Percentiles rank a stretch among this genome's conserved stretches.
Conservation (phyloP, 2,797 vertebrate species). For the Myiotriccus ornatus region DNA sequence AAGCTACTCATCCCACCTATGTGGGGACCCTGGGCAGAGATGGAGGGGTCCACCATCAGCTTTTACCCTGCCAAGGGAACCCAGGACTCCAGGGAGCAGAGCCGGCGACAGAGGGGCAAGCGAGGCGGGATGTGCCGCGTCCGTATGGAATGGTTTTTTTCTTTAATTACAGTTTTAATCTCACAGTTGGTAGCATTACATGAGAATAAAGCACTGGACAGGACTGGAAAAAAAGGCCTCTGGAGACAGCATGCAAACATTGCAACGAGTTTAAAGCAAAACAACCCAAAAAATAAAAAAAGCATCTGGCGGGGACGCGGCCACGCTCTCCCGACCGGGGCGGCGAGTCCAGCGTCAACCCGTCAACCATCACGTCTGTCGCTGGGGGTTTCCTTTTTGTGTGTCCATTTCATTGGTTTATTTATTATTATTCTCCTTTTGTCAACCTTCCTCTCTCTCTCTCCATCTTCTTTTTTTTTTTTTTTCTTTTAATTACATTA, state of each 20-base stretch:
- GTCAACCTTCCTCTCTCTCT: not conserved
- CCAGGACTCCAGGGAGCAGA: not conserved
- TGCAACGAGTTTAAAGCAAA: conserved; percentile 77
- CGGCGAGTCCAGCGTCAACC: not conserved
- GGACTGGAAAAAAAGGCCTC: conserved; percentile 76
- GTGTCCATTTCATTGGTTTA: conserved; percentile 20
- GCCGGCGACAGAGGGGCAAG: not conserved
- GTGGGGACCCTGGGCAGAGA: accelerated
- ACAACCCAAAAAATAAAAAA: conserved; percentile 67
- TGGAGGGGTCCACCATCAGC: accelerated
- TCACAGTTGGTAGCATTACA: conserved; percentile 81
- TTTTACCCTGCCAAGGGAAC: not conserved
- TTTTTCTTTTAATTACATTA: conserved; percentile 67
- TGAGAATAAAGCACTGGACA: conserved; percentile 81
- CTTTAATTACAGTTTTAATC: conserved; percentile 82
- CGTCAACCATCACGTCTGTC: conserved; percentile 48
- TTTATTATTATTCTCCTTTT: conserved; percentile 43
- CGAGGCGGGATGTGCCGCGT: not conserved
- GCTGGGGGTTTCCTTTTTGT: conserved; percentile 7
- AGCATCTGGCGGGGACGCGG: conserved; percentile 11
- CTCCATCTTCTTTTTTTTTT: not conserved
- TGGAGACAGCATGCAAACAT: conserved; percentile 83
- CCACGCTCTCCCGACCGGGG: not conserved
- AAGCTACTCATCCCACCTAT: accelerated
- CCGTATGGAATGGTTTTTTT: conserved; percentile 71